Base-by-base conservation (phyloP, 2,888 invertebrate genomes). In the Harpagoxenus sublaevis region DNA sequence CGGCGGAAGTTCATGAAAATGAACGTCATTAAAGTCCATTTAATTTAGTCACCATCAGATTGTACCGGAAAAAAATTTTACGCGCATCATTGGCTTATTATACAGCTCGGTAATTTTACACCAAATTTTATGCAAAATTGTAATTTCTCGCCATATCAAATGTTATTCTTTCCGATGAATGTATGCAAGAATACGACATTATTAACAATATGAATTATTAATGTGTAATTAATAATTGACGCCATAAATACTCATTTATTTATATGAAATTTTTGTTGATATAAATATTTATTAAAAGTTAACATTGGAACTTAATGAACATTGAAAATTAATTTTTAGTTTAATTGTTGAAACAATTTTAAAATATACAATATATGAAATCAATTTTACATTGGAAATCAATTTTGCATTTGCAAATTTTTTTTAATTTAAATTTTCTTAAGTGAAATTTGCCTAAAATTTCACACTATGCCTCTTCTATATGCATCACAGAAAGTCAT, bases 1-100 rank as follows among this genome's bases (percentile, higher is more conserved):
- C 63, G 73, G 48, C 88, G 86, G 86, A 90, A 90, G 85, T 65
- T 71, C 74, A 81, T 86, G 87, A 86, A 45, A 87, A 90, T 86
- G 62, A 71, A 68, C 18, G 63, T 81, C 83, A 74, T 89, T 86
- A 89, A 90, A 86, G 53, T 85, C 48, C 62, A 60, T 66, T 85
- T 84, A 87, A 85, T 85, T 57, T 53, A n/a, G 10, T 35, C 70
- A 48, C 48, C 48, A 57, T 55, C 39, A 28, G 39, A 60, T 81
- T 60, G 12, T 48, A 45, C 10, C 31, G 42, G 5, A 57, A 48
- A 48, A 48, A 66, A 39, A 48, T 83, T 75, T 68, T 45, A 53
- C 15, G 18, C 28, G 39, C 28, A 75, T 18, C 18, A 65, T 45
- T 39, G 23, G 0, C 18, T 15, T 28, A 5, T 70, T 70, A 10